These are phyloP conservation scores for Pseudochirops cupreus DNA, from an alignment of 2,797 vertebrate genomes.

Conservation along the genomic window DNA sequence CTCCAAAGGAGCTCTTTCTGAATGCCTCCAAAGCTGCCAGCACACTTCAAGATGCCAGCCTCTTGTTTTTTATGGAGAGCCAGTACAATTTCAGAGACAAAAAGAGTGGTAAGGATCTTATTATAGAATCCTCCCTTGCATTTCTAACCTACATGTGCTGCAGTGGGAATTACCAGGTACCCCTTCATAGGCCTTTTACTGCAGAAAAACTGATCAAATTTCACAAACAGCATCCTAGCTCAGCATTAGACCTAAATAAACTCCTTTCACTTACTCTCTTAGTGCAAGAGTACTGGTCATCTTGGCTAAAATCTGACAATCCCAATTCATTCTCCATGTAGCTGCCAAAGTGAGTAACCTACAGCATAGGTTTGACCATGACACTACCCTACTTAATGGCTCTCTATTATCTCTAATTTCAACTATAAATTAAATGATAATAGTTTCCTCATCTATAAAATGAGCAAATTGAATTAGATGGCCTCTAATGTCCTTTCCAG, in stretches of 20 bases:
- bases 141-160: too few relatives aligned
- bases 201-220: neutral
- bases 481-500: neutral
- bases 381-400: neutral
- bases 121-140: neutral
- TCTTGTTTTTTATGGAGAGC: neutral
- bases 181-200: neutral
- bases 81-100: neutral
- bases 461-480: neutral
- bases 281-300: neutral
- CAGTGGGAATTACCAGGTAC: neutral
- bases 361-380: neutral
- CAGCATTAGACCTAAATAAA: neutral
- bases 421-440: neutral
- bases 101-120: neutral
- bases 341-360: neutral
- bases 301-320: neutral
- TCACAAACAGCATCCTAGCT: neutral
- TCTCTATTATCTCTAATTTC: neutral
- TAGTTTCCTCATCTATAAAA: neutral
- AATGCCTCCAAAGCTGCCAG: neutral
- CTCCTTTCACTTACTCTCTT: neutral
- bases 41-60: neutral
- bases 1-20: accelerated
- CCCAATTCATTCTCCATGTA: neutral